These are phyloP conservation scores for Percina caprodes DNA, from an alignment of 2,113 vertebrate species.

Conservation along the genomic window DNA sequence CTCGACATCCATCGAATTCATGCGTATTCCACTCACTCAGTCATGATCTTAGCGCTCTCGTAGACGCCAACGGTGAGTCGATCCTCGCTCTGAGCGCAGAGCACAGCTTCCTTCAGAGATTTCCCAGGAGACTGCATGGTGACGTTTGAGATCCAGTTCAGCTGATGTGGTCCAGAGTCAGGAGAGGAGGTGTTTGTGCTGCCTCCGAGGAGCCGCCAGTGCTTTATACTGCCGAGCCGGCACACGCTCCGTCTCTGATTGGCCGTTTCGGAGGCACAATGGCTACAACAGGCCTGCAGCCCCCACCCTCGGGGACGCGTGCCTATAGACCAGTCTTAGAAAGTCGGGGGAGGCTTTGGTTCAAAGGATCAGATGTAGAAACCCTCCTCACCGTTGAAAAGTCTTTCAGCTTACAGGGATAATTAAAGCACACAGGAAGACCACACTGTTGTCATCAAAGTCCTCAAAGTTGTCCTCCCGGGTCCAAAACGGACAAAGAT, in stretches of 20 bases:
- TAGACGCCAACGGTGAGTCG: constrained; percentile 94
- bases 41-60: constrained; percentile 96
- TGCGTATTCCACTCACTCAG: constrained; percentile 87
- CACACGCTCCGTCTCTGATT: constrained; percentile 80
- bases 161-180: constrained; percentile 20
- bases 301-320: constrained; percentile 69
- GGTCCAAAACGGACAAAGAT: too few relatives aligned
- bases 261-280: constrained; percentile 71
- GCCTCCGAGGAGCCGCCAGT: constrained; percentile 8
- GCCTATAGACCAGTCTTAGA: constrained; percentile 76
- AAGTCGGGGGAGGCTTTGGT: constrained; percentile 53
- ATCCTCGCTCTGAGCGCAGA: constrained; percentile 88
- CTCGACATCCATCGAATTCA: too few relatives aligned
- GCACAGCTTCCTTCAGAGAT: constrained; percentile 90
- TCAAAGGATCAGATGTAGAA: constrained; percentile 70
- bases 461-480: constrained; percentile 6
- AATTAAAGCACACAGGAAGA: constrained; percentile 53
- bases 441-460: constrained; percentile 19
- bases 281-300: constrained; percentile 40
- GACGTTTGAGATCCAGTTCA: constrained; percentile 2
- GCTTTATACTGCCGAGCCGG: constrained; percentile 75
- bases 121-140: constrained; percentile 90
- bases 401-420: constrained; percentile 36
- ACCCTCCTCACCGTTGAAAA: constrained; percentile 64
- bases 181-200: constrained; percentile 46